A percentile compares a stretch with the other conserved stretches of the same genome.
phyloP scores from a whole-genome alignment of 2,888 invertebrate species.

The Muschampia plurimacula region DNA sequence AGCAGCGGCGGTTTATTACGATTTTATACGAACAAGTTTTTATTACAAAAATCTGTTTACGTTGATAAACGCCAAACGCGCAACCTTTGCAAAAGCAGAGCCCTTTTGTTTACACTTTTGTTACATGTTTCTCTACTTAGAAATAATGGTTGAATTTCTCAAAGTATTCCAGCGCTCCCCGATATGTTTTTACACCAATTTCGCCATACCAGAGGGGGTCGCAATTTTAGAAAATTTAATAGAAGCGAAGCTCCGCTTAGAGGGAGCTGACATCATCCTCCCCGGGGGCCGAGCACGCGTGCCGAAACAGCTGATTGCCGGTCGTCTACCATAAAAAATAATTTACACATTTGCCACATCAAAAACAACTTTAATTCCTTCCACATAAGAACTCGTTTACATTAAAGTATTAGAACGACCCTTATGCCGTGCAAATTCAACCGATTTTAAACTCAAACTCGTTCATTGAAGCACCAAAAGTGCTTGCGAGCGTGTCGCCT shows the following conservation, averaged over 20 bases:
- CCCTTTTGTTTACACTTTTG: too few species aligned
- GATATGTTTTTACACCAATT: conserved; percentile 38
- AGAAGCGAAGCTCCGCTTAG: conserved; percentile 65
- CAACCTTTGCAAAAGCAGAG: not conserved
- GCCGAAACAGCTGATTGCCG: conserved; percentile 84
- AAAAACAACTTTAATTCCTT: conserved; percentile 48
- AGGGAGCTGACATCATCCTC: conserved; percentile 70
- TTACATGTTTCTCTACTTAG: conserved; percentile 33
- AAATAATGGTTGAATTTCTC: conserved; percentile 20
- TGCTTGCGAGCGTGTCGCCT: conserved; percentile 56
- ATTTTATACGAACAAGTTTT: not conserved
- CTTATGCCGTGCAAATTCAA: conserved; percentile 52
- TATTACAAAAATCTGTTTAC: not conserved
- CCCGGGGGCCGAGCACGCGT: conserved; percentile 74
- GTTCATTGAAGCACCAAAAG: conserved; percentile 57
- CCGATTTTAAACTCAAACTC: conserved; percentile 58
- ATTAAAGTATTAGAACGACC: conserved; percentile 54
- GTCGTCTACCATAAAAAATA: conserved; percentile 78
- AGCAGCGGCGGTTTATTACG: not conserved
- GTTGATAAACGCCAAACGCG: not conserved
- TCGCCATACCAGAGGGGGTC: conserved; percentile 47
- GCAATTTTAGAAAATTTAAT: conserved; percentile 67
- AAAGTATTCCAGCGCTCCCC: conserved; percentile 30
- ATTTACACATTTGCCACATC: conserved; percentile 52
- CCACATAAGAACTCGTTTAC: conserved; percentile 42